Percentiles rank a stretch among this genome's conserved stretches.
Evolutionary conservation across 64 coral and sea anemone genomes (phyloP).

Genomic region (Actinia tenebrosa): DNA sequence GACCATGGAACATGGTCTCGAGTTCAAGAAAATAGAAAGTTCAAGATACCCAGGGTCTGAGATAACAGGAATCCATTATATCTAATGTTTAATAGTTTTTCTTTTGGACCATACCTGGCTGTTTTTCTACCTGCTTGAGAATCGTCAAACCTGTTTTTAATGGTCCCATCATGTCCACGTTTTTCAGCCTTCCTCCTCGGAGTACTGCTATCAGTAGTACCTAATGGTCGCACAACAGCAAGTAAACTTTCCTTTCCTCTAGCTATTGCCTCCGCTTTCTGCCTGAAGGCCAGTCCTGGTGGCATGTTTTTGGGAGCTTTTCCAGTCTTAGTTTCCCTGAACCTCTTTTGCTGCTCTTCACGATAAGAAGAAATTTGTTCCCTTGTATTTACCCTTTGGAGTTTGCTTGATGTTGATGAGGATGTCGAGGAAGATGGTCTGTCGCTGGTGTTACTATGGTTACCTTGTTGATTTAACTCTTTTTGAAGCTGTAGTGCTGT

Average conservation of each 20-base stretch:
- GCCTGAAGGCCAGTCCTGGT: conserved; percentile 32
- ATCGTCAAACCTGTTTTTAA: not conserved
- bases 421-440: not conserved
- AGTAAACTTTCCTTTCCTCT: conserved; percentile 33
- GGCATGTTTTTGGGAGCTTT: conserved; percentile 14
- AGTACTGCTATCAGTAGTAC: not conserved
- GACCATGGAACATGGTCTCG: not conserved
- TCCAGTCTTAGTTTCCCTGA: conserved; percentile 23
- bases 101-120: not conserved
- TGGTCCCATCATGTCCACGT: not conserved
- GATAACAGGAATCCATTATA: too few species aligned
- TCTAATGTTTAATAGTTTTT: not conserved
- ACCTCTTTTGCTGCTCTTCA: conserved; percentile 9
- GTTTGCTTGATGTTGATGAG: not conserved
- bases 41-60: too few species aligned
- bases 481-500: not conserved
- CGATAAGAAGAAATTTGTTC: not conserved
- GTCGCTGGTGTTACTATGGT: not conserved
- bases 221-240: not conserved
- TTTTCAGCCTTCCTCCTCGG: not conserved
- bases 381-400: not conserved
- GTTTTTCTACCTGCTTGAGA: not conserved
- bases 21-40: not conserved
- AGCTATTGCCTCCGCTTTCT: conserved; percentile 46
- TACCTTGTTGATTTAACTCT: not conserved